Evolutionary conservation across 2,888 invertebrate genomes (phyloP).

Genomic region (Ectemnius continuus): DNA sequence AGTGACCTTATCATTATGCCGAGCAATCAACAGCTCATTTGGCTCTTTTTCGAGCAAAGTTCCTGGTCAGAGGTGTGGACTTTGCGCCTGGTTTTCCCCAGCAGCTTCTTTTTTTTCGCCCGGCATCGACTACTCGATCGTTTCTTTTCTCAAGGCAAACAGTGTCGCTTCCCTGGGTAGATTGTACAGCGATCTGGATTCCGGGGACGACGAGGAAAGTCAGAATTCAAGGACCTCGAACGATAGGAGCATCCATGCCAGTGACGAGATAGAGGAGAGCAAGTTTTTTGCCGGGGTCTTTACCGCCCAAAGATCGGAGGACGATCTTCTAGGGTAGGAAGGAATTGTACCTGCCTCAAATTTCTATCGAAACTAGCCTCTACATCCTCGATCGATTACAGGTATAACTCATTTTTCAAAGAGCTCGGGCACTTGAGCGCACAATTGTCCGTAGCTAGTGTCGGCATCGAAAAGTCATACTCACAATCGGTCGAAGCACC

Average conservation of each 20-base stretch:
- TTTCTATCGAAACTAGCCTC: too few species aligned
- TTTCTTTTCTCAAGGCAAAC: conserved; percentile 58
- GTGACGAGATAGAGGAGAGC: conserved; percentile 65
- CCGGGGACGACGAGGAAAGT: conserved; percentile 69
- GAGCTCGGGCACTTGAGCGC: conserved; percentile 80
- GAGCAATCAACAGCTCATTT: too few species aligned
- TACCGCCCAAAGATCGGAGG: conserved; percentile 68
- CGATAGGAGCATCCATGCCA: conserved; percentile 39
- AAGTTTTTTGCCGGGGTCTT: conserved; percentile 72
- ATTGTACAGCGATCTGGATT: conserved; percentile 69
- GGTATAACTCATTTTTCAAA: conserved; percentile 81
- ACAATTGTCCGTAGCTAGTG: conserved; percentile 78
- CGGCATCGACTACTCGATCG: background rate
- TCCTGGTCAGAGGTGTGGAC: too few species aligned
- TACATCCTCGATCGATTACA: conserved; percentile 56
- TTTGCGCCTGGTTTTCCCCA: too few species aligned
- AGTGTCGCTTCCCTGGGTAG: conserved; percentile 67
- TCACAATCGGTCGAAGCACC: conserved; percentile 17
- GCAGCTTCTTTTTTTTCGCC: too few species aligned
- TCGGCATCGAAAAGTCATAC: conserved; percentile 55
- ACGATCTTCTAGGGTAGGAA: conserved; percentile 67
- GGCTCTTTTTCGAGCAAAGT: too few species aligned
- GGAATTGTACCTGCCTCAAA: background rate
- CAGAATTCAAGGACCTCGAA: conserved; percentile 52
- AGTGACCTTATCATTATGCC: background rate